Percentiles rank a stretch among this genome's conserved stretches.
Evolutionary conservation across 30 jellyfish, hydroid and myxozoan genomes (phyloP).

Genomic region (Aurelia aurita): DNA sequence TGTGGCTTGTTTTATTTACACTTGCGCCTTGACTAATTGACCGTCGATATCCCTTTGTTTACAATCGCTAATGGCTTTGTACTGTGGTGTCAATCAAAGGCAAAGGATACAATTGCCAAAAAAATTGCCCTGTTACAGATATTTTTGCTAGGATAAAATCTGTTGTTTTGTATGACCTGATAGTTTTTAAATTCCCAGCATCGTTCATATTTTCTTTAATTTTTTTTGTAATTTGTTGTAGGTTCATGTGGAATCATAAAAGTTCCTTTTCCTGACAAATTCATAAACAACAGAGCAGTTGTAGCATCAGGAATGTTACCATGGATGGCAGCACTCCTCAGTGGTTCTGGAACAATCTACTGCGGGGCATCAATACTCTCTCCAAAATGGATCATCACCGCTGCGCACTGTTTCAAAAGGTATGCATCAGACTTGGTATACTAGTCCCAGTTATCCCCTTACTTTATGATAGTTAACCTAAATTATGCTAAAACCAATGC

Average conservation of each 20-base stretch:
- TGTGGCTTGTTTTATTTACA: too few species aligned
- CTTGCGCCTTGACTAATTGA: too few species aligned
- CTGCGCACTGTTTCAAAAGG: conserved; percentile 98
- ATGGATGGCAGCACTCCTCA: conserved; percentile 84
- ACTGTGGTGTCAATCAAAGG: too few species aligned
- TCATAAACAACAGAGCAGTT: neutral
- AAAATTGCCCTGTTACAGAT: too few species aligned
- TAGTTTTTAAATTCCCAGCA: too few species aligned
- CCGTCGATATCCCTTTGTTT: too few species aligned
- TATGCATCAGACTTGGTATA: neutral
- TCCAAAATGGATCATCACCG: conserved; percentile 80
- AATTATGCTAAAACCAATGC: too few species aligned
- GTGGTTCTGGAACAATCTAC: conserved; percentile 75
- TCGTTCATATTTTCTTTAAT: neutral
- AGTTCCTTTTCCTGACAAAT: conserved; percentile 7
- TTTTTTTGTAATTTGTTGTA: conserved; percentile 3
- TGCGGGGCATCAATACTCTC: conserved; percentile 95
- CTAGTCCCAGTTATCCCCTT: neutral
- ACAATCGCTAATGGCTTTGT: too few species aligned
- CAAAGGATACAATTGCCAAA: too few species aligned
- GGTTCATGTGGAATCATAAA: conserved; percentile 64
- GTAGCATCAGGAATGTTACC: conserved; percentile 74
- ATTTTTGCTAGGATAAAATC: too few species aligned
- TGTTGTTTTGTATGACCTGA: too few species aligned
- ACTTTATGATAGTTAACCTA: too few species aligned